Conservation (phyloP, 2,113 vertebrate genomes). For the Sakesphorus luctuosus region DNA sequence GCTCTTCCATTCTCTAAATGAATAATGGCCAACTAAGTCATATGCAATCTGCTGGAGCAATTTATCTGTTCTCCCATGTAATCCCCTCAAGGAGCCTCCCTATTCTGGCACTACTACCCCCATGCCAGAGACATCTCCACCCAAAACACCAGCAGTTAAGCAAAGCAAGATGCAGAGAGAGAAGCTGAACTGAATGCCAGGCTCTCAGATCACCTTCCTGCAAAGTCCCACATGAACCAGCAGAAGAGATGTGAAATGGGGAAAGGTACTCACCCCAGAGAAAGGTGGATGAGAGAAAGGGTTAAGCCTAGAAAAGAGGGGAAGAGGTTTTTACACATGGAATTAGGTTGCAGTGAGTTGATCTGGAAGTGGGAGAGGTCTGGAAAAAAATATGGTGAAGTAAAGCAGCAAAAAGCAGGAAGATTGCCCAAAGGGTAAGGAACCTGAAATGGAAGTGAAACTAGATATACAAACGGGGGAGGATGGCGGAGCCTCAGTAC, state of each 20-base stretch:
- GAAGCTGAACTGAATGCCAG: background rate
- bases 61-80: background rate
- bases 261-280: background rate
- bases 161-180: background rate
- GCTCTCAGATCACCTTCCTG: background rate
- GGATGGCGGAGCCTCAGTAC: background rate
- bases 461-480: background rate
- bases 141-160: background rate
- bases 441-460: background rate
- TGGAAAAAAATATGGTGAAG: background rate
- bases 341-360: background rate
- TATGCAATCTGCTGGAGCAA: background rate
- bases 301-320: background rate
- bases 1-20: background rate
- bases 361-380: background rate
- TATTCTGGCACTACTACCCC: background rate
- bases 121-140: background rate
- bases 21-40: background rate
- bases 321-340: background rate
- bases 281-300: background rate
- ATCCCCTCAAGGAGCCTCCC: background rate
- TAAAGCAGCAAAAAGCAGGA: background rate
- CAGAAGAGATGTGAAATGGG: background rate
- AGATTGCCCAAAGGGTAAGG: background rate
- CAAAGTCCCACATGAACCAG: background rate